These are phyloP conservation scores for Malacoraja senta DNA, from an alignment of 2,797 vertebrate species.

Conservation along the genomic window DNA sequence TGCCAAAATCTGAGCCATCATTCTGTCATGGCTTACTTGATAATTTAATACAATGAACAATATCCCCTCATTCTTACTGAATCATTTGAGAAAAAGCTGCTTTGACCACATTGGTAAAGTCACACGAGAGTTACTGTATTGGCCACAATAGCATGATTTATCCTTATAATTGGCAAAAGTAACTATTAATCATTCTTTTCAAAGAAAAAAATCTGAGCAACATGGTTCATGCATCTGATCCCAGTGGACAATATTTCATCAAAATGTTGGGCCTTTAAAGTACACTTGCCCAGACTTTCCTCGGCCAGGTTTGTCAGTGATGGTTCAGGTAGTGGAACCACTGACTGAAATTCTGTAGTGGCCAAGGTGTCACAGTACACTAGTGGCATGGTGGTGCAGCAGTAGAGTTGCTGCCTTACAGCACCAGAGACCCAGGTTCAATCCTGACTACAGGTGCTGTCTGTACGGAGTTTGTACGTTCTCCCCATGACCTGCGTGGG, in stretches of 20 bases:
- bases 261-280: neutral
- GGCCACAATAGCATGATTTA: neutral
- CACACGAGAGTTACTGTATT: neutral
- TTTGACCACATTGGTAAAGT: neutral
- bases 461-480: too few relatives aligned
- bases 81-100: neutral
- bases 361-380: too few relatives aligned
- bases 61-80: neutral
- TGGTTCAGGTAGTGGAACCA: too few relatives aligned
- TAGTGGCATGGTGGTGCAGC: too few relatives aligned
- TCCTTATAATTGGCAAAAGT: neutral
- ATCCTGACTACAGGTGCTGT: too few relatives aligned
- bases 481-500: too few relatives aligned
- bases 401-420: too few relatives aligned
- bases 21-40: neutral
- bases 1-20: neutral
- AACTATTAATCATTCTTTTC: neutral
- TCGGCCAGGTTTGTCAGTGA: too few relatives aligned
- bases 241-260: neutral
- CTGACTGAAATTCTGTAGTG: too few relatives aligned
- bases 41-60: constrained; percentile 9
- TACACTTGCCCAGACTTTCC: neutral
- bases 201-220: neutral
- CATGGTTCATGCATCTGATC: neutral
- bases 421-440: too few relatives aligned